Percentiles rank a stretch among this genome's conserved stretches.
These are phyloP conservation scores for Scomber scombrus DNA, from an alignment of 2,113 vertebrate genomes.

Conservation along the genomic window DNA sequence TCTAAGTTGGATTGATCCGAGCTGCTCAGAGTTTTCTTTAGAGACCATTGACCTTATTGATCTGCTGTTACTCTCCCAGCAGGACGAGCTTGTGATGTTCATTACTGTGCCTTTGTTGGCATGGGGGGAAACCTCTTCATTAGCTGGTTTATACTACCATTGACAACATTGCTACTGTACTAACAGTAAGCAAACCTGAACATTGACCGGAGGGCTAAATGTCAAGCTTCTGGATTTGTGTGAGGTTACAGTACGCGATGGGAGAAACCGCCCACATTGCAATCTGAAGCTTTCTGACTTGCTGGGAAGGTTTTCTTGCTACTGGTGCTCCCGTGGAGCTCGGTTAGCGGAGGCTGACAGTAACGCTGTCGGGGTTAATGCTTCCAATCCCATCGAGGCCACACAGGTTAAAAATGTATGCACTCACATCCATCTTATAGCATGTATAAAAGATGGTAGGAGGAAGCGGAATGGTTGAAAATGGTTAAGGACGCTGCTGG, in stretches of 20 bases:
- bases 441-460: neutral
- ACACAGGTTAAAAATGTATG: neutral
- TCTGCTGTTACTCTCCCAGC: conserved; percentile 34
- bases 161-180: neutral
- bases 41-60: conserved; percentile 56
- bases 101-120: conserved; percentile 23
- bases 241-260: neutral
- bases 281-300: neutral
- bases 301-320: neutral
- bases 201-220: conserved; percentile 1
- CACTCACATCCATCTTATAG: neutral
- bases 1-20: conserved; percentile 51
- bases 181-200: conserved; percentile 5
- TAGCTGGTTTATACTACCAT: neutral
- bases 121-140: conserved; percentile 12
- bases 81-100: conserved; percentile 16
- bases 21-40: conserved; percentile 7
- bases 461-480: neutral
- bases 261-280: neutral
- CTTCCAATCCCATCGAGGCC: neutral
- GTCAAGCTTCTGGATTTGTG: neutral
- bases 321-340: neutral
- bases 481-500: neutral
- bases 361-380: conserved; percentile 1
- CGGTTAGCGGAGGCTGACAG: neutral